Evolutionary conservation across 2,888 invertebrate genomes (phyloP).

Genomic region (Cynaeus angustus): DNA sequence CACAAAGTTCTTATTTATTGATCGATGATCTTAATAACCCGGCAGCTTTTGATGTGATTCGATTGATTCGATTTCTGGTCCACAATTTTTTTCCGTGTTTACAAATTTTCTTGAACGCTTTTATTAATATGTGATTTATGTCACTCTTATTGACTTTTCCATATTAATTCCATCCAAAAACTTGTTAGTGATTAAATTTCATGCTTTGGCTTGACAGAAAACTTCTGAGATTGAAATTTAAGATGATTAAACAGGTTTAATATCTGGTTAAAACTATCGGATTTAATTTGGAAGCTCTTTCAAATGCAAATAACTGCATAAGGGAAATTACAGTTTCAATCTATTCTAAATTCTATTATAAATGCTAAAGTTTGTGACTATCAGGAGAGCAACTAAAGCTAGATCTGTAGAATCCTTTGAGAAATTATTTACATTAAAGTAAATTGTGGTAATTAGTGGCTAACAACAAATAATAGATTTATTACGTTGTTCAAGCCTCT

Average conservation of each 20-base stretch:
- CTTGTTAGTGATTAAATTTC: too few species aligned
- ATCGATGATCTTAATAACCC: too few species aligned
- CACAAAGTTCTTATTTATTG: too few species aligned
- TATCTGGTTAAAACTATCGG: background rate
- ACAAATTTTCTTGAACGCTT: too few species aligned
- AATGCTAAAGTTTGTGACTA: conserved; percentile 2
- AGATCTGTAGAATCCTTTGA: background rate
- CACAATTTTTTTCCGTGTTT: too few species aligned
- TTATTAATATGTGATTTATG: too few species aligned
- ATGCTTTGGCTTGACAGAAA: too few species aligned
- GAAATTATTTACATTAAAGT: background rate
- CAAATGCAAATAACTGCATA: conserved; percentile 2
- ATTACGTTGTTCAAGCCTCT: background rate
- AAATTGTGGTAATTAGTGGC: background rate
- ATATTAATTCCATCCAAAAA: too few species aligned
- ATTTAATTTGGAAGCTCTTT: background rate
- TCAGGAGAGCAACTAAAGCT: background rate
- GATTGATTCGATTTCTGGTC: too few species aligned
- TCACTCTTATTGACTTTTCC: too few species aligned
- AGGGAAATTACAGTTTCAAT: background rate
- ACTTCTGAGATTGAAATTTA: too few species aligned
- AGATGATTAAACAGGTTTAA: background rate
- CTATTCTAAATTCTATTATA: background rate
- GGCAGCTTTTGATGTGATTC: too few species aligned
- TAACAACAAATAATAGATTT: conserved; percentile 1